Evolutionary conservation across 2,888 invertebrate genomes (phyloP).

Genomic region (Conchocele bisecta): DNA sequence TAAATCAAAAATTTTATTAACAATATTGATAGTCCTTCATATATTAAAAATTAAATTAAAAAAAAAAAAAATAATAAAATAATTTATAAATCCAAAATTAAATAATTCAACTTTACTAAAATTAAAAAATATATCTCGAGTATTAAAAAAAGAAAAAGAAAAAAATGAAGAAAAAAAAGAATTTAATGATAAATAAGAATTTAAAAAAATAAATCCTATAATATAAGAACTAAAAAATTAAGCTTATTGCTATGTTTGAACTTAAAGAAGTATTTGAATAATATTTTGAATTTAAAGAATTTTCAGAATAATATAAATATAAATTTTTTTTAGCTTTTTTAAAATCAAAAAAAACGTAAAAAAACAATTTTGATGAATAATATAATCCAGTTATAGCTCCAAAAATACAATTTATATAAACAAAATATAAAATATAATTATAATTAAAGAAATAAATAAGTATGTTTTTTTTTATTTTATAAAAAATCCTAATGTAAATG

Average conservation of each 20-base stretch:
- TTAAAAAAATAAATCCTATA: neutral
- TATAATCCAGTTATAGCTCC: neutral
- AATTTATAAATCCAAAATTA: neutral
- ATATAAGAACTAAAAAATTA: too few relatives aligned
- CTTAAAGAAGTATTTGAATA: too few relatives aligned
- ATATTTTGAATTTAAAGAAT: too few relatives aligned
- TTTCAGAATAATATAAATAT: too few relatives aligned
- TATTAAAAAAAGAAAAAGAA: neutral
- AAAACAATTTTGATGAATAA: neutral
- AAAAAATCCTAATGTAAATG: neutral
- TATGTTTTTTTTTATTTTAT: neutral
- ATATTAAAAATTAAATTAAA: too few relatives aligned
- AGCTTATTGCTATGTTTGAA: too few relatives aligned
- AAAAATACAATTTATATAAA: neutral
- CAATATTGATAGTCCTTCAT: too few relatives aligned
- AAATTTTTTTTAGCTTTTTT: neutral
- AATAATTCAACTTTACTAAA: neutral
- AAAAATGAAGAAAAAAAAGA: too few relatives aligned
- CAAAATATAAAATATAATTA: neutral
- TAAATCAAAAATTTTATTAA: neutral
- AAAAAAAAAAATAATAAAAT: too few relatives aligned
- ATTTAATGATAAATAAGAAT: neutral
- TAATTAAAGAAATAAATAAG: neutral
- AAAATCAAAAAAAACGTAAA: neutral
- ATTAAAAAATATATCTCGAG: neutral